phyloP scores from a whole-genome alignment of 1,140 invertebrate genomes.

The Drosophila bocqueti region DNA sequence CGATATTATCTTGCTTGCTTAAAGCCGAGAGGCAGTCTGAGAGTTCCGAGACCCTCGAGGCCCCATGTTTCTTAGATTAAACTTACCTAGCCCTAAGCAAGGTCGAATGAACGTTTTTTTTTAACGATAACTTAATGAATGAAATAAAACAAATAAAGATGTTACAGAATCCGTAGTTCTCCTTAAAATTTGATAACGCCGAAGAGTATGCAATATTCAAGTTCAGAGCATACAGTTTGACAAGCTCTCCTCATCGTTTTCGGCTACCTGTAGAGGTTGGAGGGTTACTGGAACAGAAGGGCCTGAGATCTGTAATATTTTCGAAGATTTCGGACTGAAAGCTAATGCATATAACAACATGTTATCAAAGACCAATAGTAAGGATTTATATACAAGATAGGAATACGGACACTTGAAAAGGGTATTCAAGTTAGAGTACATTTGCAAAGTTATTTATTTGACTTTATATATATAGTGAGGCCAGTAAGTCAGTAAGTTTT shows the following conservation, averaged over 20 bases:
- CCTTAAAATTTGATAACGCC: neutral
- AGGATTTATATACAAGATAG: neutral
- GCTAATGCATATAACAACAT: too few relatives aligned
- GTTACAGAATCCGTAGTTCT: neutral
- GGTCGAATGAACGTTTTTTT: conserved; percentile 65
- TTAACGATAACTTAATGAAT: conserved; percentile 64
- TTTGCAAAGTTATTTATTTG: too few relatives aligned
- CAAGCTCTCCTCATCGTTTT: too few relatives aligned
- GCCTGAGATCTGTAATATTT: too few relatives aligned
- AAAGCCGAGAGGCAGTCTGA: conserved; percentile 18
- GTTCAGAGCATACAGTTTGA: conserved; percentile 15
- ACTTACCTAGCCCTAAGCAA: conserved; percentile 50
- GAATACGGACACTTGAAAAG: too few relatives aligned
- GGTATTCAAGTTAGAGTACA: too few relatives aligned
- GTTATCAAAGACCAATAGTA: neutral
- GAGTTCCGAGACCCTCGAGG: conserved; percentile 1
- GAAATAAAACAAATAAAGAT: conserved; percentile 17
- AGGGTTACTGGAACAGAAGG: too few relatives aligned
- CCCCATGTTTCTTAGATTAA: conserved; percentile 25
- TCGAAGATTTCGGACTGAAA: neutral
- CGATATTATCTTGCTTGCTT: conserved; percentile 72
- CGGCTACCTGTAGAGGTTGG: too few relatives aligned
- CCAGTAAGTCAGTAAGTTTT: too few relatives aligned
- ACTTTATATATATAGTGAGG: too few relatives aligned
- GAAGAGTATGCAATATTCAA: conserved; percentile 23